phyloP scores from a whole-genome alignment of 2,113 vertebrate genomes.

The Nibea albiflora region DNA sequence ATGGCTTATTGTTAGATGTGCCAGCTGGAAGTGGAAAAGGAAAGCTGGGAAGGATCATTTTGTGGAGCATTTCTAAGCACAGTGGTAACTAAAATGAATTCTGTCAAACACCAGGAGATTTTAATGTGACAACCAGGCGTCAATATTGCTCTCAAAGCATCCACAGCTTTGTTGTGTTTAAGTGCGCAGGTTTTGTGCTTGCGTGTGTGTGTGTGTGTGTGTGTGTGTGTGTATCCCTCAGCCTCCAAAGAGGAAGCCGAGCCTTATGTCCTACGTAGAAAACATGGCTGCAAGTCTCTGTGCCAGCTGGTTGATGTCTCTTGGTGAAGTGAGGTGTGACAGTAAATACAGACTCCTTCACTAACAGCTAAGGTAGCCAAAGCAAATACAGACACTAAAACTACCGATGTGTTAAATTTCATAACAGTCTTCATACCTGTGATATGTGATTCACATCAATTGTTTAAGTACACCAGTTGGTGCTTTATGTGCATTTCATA shows the following conservation, averaged over 20 bases:
- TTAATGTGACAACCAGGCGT: conserved; percentile 55
- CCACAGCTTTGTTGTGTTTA: conserved; percentile 50
- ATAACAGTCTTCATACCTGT: conserved; percentile 42
- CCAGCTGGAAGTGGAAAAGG: conserved; percentile 3
- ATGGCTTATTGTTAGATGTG: conserved; percentile 30
- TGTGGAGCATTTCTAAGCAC: conserved; percentile 37
- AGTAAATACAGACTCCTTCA: conserved; percentile 67
- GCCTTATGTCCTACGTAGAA: conserved; percentile 69
- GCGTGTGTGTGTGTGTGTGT: neutral
- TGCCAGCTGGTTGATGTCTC: conserved; percentile 83
- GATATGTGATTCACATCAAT: conserved; percentile 43
- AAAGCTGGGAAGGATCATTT: conserved; percentile 27
- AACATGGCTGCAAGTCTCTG: conserved; percentile 72
- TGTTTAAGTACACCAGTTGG: conserved; percentile 13
- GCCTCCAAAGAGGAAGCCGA: conserved; percentile 62
- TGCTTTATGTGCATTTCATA: conserved; percentile 20
- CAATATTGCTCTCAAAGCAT: conserved; percentile 54
- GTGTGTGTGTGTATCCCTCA: conserved; percentile 38
- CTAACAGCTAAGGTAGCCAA: conserved; percentile 43
- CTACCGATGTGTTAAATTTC: conserved; percentile 59
- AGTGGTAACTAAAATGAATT: conserved; percentile 20
- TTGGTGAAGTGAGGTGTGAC: conserved; percentile 81
- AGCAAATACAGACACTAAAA: conserved; percentile 49
- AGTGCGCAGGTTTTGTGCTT: neutral
- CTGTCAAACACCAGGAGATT: conserved; percentile 51